phyloP scores from a whole-genome alignment of 2,113 vertebrate species.

The Girardinichthys multiradiatus region DNA sequence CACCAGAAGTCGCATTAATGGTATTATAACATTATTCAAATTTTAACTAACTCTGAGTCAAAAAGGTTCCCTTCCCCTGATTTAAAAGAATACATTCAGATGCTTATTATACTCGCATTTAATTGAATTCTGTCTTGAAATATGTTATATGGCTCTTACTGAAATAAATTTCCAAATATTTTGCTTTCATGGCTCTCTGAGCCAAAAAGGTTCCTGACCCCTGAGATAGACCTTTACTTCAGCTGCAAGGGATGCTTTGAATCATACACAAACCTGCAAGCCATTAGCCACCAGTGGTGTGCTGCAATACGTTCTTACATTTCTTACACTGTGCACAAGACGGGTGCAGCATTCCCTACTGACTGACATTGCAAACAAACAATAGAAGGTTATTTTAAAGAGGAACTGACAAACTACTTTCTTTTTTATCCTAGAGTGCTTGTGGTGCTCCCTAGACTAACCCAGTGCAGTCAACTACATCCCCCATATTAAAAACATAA shows the following conservation, averaged over 20 bases:
- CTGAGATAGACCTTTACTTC: too few species aligned
- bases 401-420: not conserved
- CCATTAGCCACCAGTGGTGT: not conserved
- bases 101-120: too few species aligned
- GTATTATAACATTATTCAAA: too few species aligned
- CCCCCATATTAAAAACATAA: not conserved
- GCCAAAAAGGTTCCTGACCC: too few species aligned
- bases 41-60: too few species aligned
- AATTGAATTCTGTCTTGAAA: too few species aligned
- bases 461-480: not conserved
- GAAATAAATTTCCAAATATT: too few species aligned
- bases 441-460: not conserved
- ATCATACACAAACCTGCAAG: not conserved
- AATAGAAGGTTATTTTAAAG: not conserved
- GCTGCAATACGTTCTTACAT: not conserved
- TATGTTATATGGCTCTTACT: too few species aligned
- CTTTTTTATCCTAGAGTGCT: not conserved
- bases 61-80: too few species aligned
- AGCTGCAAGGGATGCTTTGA: not conserved
- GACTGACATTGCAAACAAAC: not conserved
- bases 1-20: too few species aligned
- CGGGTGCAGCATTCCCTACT: not conserved
- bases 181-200: too few species aligned
- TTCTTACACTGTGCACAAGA: not conserved
- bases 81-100: too few species aligned